A percentile compares a stretch with the other conserved stretches of the same genome.
These are phyloP conservation scores for Balearica regulorum DNA, from an alignment of 2,797 vertebrate species.

Conservation along the genomic window DNA sequence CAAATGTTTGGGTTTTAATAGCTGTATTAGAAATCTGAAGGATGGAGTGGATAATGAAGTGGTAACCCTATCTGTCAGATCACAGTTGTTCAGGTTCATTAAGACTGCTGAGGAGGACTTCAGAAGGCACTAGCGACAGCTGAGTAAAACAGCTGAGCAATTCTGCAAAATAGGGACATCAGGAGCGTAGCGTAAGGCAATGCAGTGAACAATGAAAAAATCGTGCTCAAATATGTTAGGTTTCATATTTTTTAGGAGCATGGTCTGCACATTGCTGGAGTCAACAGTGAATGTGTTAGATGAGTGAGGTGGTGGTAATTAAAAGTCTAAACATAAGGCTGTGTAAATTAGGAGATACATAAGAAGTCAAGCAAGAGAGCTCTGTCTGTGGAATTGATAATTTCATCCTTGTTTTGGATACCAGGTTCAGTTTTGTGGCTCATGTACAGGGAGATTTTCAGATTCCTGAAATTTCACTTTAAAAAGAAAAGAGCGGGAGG, in stretches of 20 bases:
- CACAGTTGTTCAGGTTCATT: constrained; percentile 7
- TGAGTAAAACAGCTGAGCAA: constrained; percentile 19
- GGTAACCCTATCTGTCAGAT: neutral
- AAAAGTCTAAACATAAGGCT: neutral
- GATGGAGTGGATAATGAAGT: neutral
- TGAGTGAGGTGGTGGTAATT: neutral
- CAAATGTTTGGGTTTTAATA: neutral
- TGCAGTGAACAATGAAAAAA: neutral
- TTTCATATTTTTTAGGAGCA: neutral
- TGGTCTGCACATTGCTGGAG: neutral
- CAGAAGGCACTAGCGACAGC: neutral
- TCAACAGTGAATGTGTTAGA: neutral
- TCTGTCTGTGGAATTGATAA: neutral
- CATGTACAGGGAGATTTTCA: neutral
- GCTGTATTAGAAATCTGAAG: neutral
- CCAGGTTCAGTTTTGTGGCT: neutral
- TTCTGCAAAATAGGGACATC: neutral
- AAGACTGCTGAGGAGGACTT: neutral
- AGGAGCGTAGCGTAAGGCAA: neutral
- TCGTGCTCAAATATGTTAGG: neutral
- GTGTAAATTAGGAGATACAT: neutral
- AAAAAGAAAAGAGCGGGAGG: neutral
- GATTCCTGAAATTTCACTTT: neutral
- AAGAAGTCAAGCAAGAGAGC: neutral
- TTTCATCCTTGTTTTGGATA: neutral